Evolutionary conservation across 2,113 vertebrate genomes (phyloP).

Genomic region (Litocranius walleri): DNA sequence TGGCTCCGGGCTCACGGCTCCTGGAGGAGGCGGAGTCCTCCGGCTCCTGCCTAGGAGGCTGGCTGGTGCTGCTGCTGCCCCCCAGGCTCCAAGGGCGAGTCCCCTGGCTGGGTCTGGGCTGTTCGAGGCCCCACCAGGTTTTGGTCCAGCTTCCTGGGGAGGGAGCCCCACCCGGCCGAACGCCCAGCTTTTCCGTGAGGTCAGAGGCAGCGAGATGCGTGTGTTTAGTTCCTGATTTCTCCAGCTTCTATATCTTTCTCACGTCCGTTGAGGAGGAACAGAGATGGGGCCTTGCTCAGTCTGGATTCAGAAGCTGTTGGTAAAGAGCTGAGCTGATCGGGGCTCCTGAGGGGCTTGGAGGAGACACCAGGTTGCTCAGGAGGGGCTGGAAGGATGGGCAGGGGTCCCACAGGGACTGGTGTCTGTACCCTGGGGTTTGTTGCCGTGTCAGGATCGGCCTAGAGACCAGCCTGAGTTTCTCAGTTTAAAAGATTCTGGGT

Average conservation of each 20-base stretch:
- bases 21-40: not conserved
- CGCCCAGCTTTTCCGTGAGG: not conserved
- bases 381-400: not conserved
- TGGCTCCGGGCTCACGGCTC: too few relatives aligned
- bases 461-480: not conserved
- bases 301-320: not conserved
- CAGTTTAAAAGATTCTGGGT: not conserved
- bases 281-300: not conserved
- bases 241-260: rapidly evolving
- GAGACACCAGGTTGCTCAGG: rapidly evolving
- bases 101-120: not conserved
- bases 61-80: not conserved
- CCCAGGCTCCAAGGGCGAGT: not conserved
- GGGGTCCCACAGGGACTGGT: rapidly evolving
- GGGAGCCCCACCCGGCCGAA: not conserved
- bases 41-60: not conserved
- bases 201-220: not conserved
- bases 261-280: rapidly evolving
- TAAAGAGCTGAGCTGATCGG: not conserved
- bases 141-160: not conserved
- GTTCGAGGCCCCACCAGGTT: not conserved
- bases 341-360: not conserved
- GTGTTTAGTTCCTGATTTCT: not conserved
- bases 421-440: not conserved
- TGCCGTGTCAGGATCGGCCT: not conserved